Evolutionary conservation across 1,140 invertebrate species (phyloP), one percentile per base, ranked within the genome.

Genomic region (Cotesia typhae): DNA sequence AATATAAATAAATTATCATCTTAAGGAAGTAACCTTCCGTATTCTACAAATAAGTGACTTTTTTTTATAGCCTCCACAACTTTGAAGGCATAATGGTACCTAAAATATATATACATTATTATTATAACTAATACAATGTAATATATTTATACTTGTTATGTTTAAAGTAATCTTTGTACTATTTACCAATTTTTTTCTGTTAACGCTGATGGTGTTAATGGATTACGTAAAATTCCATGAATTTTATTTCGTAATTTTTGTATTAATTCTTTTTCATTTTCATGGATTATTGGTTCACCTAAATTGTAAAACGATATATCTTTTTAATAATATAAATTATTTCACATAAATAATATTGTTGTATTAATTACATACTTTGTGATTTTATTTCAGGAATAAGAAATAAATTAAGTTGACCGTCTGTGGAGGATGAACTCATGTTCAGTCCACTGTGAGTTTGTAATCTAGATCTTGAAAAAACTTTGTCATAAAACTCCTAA

Each of bases 61-160:
- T 95, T 96, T 76, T 92, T 93, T 5, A 95, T 92, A 12, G 90
- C 90, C 70, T 95, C 94, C 91, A 94, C 94, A 0, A 92, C 92
- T 87, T 93, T 94, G 17, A 89, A 90, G 75, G 93, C 92, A 84
- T 94, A 95, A 72, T 94, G 91, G 79, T 93, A 91, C 91, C 90
- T 91, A 67, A 20, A 81, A 81, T 28, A 69, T 67, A 67, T 57
- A 67, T 57, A 68, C 70, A 71, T 68, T 68, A 51, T 70, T 37
- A 63, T 70, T 73, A 60, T 71, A 72, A 74, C 37, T 71, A 74
- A 71, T 72, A 28, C 65, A 60, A 63, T 65, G 53, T 57, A 61
- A 68, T 57, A 38, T 64, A 28, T 60, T 59, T 68, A 28, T 28
- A 28, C 1, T 3, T 28, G 17, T 61, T 35, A 57, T 12, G 66